phyloP scores from a whole-genome alignment of 2,113 vertebrate genomes.

The Rhynchomys soricoides region DNA sequence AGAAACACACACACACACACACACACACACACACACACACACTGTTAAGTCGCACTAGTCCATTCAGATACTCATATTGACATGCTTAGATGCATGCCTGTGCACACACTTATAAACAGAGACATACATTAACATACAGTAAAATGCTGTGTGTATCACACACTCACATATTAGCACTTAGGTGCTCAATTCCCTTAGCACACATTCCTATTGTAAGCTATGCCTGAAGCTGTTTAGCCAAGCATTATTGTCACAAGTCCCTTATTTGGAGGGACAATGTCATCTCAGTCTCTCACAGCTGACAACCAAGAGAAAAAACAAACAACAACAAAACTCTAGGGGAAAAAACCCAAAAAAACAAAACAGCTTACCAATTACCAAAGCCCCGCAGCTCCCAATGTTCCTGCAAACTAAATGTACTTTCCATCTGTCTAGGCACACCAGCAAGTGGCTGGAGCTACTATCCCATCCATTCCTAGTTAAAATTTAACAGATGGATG shows the following conservation, averaged over 20 bases:
- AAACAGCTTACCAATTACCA: slow-evolving; percentile 6
- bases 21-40: background rate
- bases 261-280: slow-evolving; percentile 32
- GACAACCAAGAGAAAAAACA: background rate
- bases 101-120: background rate
- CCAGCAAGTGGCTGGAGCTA: slow-evolving; percentile 21
- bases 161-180: background rate
- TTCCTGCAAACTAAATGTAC: slow-evolving; percentile 4
- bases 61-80: background rate
- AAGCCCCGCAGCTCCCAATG: background rate
- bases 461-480: background rate
- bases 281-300: slow-evolving; percentile 44
- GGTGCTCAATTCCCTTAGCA: background rate
- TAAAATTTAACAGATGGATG: slow-evolving; percentile 29
- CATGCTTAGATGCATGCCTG: background rate
- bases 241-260: background rate
- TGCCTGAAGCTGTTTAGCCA: background rate
- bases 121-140: background rate
- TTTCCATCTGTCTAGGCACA: background rate
- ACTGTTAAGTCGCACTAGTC: background rate
- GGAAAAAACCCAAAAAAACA: background rate
- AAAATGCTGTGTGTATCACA: background rate
- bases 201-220: background rate
- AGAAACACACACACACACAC: background rate
- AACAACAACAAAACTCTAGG: background rate